phyloP scores from a whole-genome alignment of 2,113 vertebrate genomes.

The Melanostigma gelatinosum region DNA sequence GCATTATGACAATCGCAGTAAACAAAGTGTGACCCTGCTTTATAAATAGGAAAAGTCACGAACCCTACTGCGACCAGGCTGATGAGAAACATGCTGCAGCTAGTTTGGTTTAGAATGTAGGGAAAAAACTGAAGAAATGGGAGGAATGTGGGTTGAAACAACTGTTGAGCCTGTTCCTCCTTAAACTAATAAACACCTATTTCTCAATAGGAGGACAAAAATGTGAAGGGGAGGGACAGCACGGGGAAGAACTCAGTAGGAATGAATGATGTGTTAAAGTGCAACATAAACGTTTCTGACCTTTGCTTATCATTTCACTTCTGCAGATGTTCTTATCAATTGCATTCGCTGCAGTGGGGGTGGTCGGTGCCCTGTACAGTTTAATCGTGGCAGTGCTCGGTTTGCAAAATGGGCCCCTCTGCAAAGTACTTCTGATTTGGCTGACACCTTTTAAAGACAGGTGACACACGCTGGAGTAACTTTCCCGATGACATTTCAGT shows the following conservation, averaged over 20 bases:
- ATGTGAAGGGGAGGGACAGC: neutral
- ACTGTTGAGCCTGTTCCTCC: neutral
- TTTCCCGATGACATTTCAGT: fast-evolving
- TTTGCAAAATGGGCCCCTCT: conserved; percentile 80
- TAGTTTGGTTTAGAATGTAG: neutral
- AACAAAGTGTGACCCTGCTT: neutral
- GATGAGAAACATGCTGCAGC: neutral
- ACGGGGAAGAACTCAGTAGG: neutral
- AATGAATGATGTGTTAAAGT: neutral
- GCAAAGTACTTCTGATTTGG: conserved; percentile 40
- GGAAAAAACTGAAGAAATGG: conserved; percentile 4
- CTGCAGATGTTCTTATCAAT: conserved; percentile 87
- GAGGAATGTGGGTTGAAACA: neutral
- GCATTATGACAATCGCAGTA: neutral
- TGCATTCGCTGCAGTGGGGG: conserved; percentile 80
- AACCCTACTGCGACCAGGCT: neutral
- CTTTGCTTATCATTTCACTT: neutral
- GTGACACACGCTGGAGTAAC: conserved; percentile 58
- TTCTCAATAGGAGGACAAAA: neutral
- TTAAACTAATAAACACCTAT: neutral
- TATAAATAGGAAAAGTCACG: neutral
- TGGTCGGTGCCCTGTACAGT: conserved; percentile 81
- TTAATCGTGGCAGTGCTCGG: conserved; percentile 75
- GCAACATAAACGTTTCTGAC: neutral
- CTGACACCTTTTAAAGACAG: conserved; percentile 72